phyloP scores from a whole-genome alignment of 2,797 vertebrate genomes.

The Lepilemur septentrionalis region DNA sequence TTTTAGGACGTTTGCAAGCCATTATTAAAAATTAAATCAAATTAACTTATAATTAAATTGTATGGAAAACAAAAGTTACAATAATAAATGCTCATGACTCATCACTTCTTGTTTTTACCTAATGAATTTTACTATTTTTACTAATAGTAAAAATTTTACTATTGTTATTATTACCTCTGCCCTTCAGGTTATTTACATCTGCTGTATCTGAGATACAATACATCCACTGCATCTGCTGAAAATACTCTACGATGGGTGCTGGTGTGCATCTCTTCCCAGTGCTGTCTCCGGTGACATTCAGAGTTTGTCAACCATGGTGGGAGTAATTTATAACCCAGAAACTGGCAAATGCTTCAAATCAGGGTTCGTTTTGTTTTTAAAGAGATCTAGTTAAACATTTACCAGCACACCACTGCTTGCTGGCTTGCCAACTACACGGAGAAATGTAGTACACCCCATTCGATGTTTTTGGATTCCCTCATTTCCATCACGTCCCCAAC shows the following conservation, averaged over 20 bases:
- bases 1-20: neutral
- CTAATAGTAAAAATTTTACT: neutral
- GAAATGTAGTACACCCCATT: accelerated
- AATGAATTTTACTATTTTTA: neutral
- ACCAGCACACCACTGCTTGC: neutral
- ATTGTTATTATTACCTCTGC: neutral
- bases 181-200: neutral
- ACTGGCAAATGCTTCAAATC: neutral
- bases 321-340: neutral
- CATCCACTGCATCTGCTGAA: neutral
- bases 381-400: neutral
- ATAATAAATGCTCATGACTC: neutral
- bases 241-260: neutral
- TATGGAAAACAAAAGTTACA: neutral
- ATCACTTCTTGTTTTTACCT: neutral
- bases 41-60: neutral
- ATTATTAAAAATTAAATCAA: neutral
- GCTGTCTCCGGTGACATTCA: neutral
- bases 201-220: neutral
- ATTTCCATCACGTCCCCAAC: neutral
- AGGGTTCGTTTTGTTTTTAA: neutral
- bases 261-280: neutral
- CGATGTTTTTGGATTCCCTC: neutral
- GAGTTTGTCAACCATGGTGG: neutral
- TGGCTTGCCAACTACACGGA: neutral